phyloP scores from a whole-genome alignment of 92 coral and sea anemone genomes.

The Paramuricea clavata region DNA sequence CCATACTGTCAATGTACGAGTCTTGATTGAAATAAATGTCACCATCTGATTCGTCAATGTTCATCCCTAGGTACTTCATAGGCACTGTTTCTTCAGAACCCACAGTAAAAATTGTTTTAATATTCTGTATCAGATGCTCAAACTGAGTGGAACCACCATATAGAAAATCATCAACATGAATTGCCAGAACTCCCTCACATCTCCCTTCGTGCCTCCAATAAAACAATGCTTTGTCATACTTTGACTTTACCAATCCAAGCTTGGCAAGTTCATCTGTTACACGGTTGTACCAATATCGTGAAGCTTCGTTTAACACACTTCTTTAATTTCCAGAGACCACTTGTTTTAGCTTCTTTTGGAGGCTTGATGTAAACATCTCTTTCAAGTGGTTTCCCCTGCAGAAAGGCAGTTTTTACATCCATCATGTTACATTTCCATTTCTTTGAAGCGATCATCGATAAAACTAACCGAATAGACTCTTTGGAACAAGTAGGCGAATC shows the following conservation, averaged over 20 bases:
- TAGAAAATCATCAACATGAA: slow-evolving; percentile 1
- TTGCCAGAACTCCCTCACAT: neutral
- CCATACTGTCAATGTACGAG: neutral
- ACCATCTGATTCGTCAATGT: neutral
- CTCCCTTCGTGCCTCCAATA: no score
- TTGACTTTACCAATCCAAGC: slow-evolving; percentile 1
- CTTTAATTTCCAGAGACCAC: slow-evolving; percentile 13
- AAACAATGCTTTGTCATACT: neutral
- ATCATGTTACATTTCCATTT: slow-evolving; percentile 20
- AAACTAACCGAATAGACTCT: slow-evolving; percentile 15
- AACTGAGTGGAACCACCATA: no score
- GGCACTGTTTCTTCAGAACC: slow-evolving; percentile 15
- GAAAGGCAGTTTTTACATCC: slow-evolving; percentile 16
- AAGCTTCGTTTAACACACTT: slow-evolving; percentile 27
- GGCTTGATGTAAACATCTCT: slow-evolving; percentile 7
- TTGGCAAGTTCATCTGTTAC: slow-evolving; percentile 9
- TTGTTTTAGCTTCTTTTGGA: slow-evolving; percentile 16
- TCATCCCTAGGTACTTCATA: neutral
- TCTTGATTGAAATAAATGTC: neutral
- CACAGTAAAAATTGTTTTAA: no score
- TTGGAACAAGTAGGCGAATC: slow-evolving; percentile 23
- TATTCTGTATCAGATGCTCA: no score
- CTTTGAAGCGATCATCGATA: slow-evolving; percentile 2
- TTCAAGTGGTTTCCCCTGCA: slow-evolving; percentile 12
- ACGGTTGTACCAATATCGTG: slow-evolving; percentile 9